Percentiles rank a stretch among this genome's conserved stretches.
phyloP scores from a whole-genome alignment of 2,888 invertebrate species.

The Amiota communis region DNA sequence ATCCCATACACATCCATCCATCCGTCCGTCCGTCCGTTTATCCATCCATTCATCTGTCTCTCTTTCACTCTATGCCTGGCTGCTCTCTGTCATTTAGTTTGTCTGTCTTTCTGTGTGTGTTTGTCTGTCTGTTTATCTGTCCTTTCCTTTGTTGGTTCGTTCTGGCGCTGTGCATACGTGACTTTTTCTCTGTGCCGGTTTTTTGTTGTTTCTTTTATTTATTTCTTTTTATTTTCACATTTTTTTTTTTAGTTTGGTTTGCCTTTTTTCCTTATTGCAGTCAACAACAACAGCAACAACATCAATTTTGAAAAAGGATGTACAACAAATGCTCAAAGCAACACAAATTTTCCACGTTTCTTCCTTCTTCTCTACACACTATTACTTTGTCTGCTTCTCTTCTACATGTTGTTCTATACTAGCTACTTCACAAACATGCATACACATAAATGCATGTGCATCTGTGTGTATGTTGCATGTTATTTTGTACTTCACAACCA shows the following conservation, averaged over 20 bases:
- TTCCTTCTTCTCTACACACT: not conserved
- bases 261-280: not conserved
- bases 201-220: conserved; percentile 39
- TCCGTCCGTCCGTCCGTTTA: too few relatives aligned
- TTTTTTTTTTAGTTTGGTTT: conserved; percentile 37
- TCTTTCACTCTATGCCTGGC: conserved; percentile 56
- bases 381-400: not conserved
- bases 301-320: conserved; percentile 51
- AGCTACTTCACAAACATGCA: too few relatives aligned
- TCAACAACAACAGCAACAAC: conserved; percentile 38
- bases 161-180: conserved; percentile 56
- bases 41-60: conserved; percentile 36
- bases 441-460: too few relatives aligned
- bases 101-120: conserved; percentile 35
- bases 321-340: conserved; percentile 40
- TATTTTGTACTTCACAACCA: not conserved
- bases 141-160: conserved; percentile 25
- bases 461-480: too few relatives aligned
- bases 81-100: conserved; percentile 40
- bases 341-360: conserved; percentile 11
- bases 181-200: conserved; percentile 57
- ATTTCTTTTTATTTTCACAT: conserved; percentile 28
- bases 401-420: too few relatives aligned
- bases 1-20: too few relatives aligned
- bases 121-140: conserved; percentile 15